Base-by-base conservation (phyloP, 2,888 invertebrate genomes). In the Spodoptera exigua region DNA sequence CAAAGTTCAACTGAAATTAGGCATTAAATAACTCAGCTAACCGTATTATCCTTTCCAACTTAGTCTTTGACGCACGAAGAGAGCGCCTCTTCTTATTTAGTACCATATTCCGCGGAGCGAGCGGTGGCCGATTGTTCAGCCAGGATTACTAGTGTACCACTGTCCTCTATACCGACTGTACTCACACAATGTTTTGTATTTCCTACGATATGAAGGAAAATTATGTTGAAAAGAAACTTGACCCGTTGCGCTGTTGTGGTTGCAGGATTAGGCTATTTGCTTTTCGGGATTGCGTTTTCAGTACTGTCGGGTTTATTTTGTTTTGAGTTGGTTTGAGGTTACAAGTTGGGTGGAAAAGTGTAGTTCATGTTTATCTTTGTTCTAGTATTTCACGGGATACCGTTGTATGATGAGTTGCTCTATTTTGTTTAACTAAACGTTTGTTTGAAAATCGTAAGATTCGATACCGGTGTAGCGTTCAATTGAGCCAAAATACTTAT, bases 71-170 rank as follows among this genome's bases (percentile, higher is more conserved):
- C 27, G 12, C 18, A 59, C 56, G 61, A 61, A 62, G 74, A 68
- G 79, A 59, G 51, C 49, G 59, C 76, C 76, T 76, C 78, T 81
- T 80, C 82, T 82, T 85, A 85, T 85, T 87, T 82, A 81, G 84
- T 81, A 80, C 81, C 82, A 85, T 86, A 88, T 86, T 85, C 83
- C 77, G 77, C 70, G 47, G 64, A 70, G 65, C 71, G 74, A 57
- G 71, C 62, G 48, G 41, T 59, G 70, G 70, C 77, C 78, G 82
- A 85, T 86, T 85, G 82, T 84, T 83, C 81, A 77, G 76, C 70
- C 62, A 79, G 79, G 75, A 83, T 83, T 81, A 80, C 73, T 67
- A 61, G 64, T 69, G 62, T 71, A 70, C 69, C 64, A 75, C 70
- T 73, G 70, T 70, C 54, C 68, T 18, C 44, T 45, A 40, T 49